Conservation (phyloP, 2,797 vertebrate species). For the Scolopax rusticola region DNA sequence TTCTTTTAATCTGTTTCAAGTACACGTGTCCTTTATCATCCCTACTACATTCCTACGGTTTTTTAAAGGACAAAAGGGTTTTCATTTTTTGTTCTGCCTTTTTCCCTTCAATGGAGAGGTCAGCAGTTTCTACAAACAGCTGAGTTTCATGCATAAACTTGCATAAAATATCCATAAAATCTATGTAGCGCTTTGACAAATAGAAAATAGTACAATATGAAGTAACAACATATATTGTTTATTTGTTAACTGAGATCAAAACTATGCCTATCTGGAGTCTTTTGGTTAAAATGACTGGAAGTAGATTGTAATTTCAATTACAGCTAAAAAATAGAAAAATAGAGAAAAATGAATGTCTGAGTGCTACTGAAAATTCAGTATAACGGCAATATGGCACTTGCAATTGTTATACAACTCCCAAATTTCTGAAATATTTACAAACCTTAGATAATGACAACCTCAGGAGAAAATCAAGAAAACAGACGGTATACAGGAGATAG, state of each 20-base stretch:
- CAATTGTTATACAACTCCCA: constrained; percentile 26
- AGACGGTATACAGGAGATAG: constrained; percentile 83
- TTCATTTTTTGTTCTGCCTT: not conserved
- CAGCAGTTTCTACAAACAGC: constrained; percentile 50
- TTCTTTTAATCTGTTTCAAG: constrained; percentile 35
- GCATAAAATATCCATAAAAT: constrained; percentile 64
- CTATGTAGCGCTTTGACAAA: constrained; percentile 46
- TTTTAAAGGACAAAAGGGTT: constrained; percentile 43
- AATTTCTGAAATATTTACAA: constrained; percentile 91
- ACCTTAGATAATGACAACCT: constrained; percentile 86
- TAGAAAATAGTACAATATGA: constrained; percentile 51
- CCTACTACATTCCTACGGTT: not conserved
- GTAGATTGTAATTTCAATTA: constrained; percentile 44
- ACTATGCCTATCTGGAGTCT: not conserved
- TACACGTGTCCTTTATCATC: not conserved
- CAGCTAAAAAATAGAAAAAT: constrained; percentile 38
- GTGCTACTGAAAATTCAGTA: not conserved
- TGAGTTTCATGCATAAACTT: constrained; percentile 58
- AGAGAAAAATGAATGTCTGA: not conserved
- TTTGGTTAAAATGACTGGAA: constrained; percentile 33
- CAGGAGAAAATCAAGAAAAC: constrained; percentile 84
- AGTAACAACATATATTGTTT: constrained; percentile 15
- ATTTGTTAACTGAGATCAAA: constrained; percentile 51
- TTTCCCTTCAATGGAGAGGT: not conserved
- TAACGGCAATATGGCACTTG: constrained; percentile 26